Percentiles rank a stretch among this genome's conserved stretches.
These are phyloP conservation scores for Himalopsyche kuldschensis DNA, from an alignment of 2,888 invertebrate genomes.

Conservation along the genomic window DNA sequence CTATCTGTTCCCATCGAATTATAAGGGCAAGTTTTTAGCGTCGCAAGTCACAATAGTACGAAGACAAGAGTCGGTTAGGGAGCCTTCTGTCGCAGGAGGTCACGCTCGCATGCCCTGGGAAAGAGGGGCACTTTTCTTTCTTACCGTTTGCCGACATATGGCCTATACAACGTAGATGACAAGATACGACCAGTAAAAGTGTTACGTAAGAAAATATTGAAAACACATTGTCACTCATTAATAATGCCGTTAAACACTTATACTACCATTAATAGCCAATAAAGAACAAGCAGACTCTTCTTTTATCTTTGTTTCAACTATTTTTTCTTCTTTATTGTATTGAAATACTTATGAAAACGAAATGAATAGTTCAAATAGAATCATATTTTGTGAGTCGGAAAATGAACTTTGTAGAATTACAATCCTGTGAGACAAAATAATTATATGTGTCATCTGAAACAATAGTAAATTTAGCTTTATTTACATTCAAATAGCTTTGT, in stretches of 20 bases:
- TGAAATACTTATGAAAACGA: too few species aligned
- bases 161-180: not conserved
- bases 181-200: not conserved
- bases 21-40: slow-evolving; percentile 16
- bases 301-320: too few species aligned
- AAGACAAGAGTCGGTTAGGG: slow-evolving; percentile 1
- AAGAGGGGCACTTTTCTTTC: slow-evolving; percentile 16
- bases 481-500: too few species aligned
- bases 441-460: too few species aligned
- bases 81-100: slow-evolving; percentile 20
- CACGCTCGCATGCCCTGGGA: slow-evolving; percentile 27
- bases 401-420: too few species aligned
- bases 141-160: not conserved
- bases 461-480: too few species aligned
- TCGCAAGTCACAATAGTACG: not conserved
- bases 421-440: too few species aligned
- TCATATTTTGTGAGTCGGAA: too few species aligned
- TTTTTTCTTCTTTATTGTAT: too few species aligned
- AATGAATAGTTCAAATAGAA: too few species aligned
- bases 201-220: not conserved
- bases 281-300: too few species aligned
- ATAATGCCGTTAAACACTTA: not conserved
- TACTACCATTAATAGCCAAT: too few species aligned
- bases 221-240: not conserved
- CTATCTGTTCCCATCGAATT: slow-evolving; percentile 34